Conservation (phyloP, 2,113 vertebrate genomes). For the Scomber japonicus region DNA sequence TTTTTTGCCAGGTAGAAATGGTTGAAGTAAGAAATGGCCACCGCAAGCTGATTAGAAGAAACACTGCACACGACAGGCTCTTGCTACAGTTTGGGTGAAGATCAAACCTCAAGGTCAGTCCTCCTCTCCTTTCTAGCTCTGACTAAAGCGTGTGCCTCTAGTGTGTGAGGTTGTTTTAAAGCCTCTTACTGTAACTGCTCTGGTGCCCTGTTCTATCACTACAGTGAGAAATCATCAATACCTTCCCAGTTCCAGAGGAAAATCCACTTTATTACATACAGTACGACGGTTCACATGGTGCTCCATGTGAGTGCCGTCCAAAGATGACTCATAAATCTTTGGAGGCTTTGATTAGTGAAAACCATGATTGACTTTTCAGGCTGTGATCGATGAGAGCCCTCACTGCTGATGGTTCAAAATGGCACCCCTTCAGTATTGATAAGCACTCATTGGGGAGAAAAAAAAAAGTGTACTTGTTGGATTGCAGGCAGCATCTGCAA, state of each 20-base stretch:
- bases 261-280: conserved; percentile 36
- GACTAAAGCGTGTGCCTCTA: not conserved
- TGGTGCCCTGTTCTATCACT: not conserved
- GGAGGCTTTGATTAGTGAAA: conserved; percentile 70
- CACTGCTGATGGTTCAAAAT: conserved; percentile 64
- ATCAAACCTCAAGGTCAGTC: not conserved
- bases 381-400: conserved; percentile 70
- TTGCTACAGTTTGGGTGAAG: too few relatives aligned
- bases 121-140: not conserved
- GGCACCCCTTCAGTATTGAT: conserved; percentile 76
- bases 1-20: too few relatives aligned
- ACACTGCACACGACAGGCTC: too few relatives aligned
- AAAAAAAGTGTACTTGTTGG: conserved; percentile 68
- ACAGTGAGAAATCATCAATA: conserved; percentile 41
- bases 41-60: too few relatives aligned
- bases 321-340: conserved; percentile 52
- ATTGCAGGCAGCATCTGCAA: conserved; percentile 73
- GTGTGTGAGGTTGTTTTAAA: not conserved
- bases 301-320: conserved; percentile 20
- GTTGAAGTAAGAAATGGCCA: too few relatives aligned
- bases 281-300: conserved; percentile 5
- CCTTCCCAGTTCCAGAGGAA: not conserved
- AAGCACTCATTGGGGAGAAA: conserved; percentile 62
- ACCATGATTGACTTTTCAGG: conserved; percentile 70
- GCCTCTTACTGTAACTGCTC: not conserved